Conservation (phyloP, 2,113 vertebrate genomes). For the Corydoras sp. region DNA sequence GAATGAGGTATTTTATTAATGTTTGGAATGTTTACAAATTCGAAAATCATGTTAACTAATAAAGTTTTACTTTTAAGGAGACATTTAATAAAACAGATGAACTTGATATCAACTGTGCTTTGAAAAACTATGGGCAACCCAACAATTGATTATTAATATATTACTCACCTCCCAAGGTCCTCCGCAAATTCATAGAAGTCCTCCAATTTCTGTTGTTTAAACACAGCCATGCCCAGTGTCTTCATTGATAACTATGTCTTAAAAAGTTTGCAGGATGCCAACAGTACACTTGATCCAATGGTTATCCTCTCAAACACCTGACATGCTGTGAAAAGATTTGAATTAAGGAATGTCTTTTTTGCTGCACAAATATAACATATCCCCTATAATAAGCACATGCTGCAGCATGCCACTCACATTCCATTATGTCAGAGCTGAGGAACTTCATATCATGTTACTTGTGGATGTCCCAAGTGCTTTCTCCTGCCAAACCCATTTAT, state of each 20-base stretch:
- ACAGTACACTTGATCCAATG: no score
- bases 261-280: conserved; percentile 19
- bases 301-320: no score
- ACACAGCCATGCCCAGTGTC: conserved; percentile 80
- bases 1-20: no score
- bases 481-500: not conserved
- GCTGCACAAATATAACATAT: not conserved
- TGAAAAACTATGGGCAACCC: not conserved
- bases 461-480: not conserved
- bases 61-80: no score
- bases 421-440: conserved; percentile 13
- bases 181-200: conserved; percentile 86
- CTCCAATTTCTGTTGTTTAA: conserved; percentile 91
- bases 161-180: conserved; percentile 84
- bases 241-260: conserved; percentile 68
- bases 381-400: conserved; percentile 20
- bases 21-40: no score
- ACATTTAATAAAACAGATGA: no score
- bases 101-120: not conserved
- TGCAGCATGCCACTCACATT: conserved; percentile 38
- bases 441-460: not conserved
- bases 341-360: no score
- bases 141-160: not conserved
- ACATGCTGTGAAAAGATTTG: no score
- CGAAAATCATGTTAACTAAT: no score